Conservation (phyloP, 2,888 invertebrate species). For the Antheraea assamensis region DNA sequence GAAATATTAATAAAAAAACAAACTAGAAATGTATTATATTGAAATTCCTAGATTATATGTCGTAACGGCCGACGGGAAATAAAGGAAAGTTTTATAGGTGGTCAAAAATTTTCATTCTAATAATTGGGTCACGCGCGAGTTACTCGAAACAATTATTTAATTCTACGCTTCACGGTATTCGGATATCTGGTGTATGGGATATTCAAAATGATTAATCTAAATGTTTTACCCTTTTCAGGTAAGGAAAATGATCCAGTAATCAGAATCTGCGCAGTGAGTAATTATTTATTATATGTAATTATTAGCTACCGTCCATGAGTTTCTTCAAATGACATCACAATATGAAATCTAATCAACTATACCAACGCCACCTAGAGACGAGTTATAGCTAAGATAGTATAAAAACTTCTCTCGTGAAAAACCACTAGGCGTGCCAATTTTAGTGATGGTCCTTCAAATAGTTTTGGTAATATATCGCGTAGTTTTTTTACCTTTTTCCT, state of each 20-base stretch:
- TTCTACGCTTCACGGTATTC: conserved; percentile 8
- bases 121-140: conserved; percentile 14
- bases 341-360: no score
- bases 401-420: no score
- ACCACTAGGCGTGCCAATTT: no score
- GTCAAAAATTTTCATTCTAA: conserved; percentile 8
- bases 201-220: conserved; percentile 3
- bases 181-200: conserved; percentile 4
- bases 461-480: no score
- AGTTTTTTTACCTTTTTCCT: no score
- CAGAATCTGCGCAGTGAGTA: neutral
- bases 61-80: neutral
- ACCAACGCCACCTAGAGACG: no score
- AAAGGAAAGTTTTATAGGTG: neutral
- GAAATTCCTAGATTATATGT: neutral
- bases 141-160: conserved; percentile 6
- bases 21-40: neutral
- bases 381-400: no score
- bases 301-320: neutral
- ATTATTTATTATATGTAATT: neutral
- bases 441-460: no score
- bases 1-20: neutral
- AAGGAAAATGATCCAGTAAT: neutral
- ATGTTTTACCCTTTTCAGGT: conserved; percentile 4
- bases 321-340: no score